These are phyloP conservation scores for Drosophila bifasciata DNA, from an alignment of 1,140 invertebrate species.

Conservation along the genomic window DNA sequence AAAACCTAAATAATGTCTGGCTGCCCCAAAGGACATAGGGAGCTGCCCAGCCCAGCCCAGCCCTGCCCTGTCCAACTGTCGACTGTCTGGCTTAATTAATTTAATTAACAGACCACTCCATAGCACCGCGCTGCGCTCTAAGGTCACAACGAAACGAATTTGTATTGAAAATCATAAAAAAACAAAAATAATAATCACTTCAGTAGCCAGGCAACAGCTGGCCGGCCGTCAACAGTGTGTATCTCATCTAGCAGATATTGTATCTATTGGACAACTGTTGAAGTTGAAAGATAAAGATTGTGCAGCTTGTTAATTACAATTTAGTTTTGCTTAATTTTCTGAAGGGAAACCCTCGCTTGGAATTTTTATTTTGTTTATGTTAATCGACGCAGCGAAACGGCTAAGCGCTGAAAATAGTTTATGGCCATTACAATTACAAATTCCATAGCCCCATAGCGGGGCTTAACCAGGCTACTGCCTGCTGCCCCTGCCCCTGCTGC, in stretches of 20 bases:
- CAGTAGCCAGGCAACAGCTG: slow-evolving; percentile 32
- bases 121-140: slow-evolving; percentile 6
- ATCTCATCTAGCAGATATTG: too few relatives aligned
- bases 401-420: slow-evolving; percentile 51
- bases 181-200: slow-evolving; percentile 53
- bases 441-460: not conserved
- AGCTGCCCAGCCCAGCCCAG: too few relatives aligned
- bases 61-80: too few relatives aligned
- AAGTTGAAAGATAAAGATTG: slow-evolving; percentile 23
- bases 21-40: slow-evolving; percentile 31
- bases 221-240: slow-evolving; percentile 39
- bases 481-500: too few relatives aligned
- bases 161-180: slow-evolving; percentile 59
- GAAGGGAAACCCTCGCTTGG: slow-evolving; percentile 24
- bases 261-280: slow-evolving; percentile 44
- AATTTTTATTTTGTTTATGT: slow-evolving; percentile 34
- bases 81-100: slow-evolving; percentile 52
- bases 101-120: slow-evolving; percentile 54
- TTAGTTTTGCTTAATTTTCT: slow-evolving; percentile 51
- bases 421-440: slow-evolving; percentile 55
- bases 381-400: slow-evolving; percentile 44
- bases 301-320: slow-evolving; percentile 40
- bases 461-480: too few relatives aligned
- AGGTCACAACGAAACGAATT: slow-evolving; percentile 56
- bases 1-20: slow-evolving; percentile 76